These are phyloP conservation scores for Halcyon chelicuti DNA, from an alignment of 2,797 vertebrate species.

Conservation along the genomic window DNA sequence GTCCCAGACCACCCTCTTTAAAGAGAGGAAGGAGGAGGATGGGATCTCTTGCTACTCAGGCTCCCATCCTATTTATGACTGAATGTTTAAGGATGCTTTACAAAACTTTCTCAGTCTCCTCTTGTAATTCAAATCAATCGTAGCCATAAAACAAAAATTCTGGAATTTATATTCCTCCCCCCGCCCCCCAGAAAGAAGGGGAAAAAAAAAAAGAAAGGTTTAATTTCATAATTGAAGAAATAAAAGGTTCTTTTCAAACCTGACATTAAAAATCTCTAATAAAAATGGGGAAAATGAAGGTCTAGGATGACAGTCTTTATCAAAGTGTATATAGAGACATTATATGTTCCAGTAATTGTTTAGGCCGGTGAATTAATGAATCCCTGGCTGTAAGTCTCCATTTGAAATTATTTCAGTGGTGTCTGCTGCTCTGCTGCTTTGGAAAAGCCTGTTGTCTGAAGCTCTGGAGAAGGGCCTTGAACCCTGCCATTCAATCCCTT, in stretches of 20 bases:
- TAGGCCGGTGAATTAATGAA: conserved; percentile 88
- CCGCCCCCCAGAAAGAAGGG: neutral
- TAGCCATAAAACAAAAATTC: conserved; percentile 72
- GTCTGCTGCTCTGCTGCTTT: conserved; percentile 90
- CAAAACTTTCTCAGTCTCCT: conserved; percentile 57
- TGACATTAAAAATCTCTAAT: conserved; percentile 80
- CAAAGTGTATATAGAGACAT: conserved; percentile 87
- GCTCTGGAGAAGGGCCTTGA: conserved; percentile 96
- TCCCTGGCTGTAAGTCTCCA: conserved; percentile 88
- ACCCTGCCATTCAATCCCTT: conserved; percentile 98
- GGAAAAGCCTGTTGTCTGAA: conserved; percentile 98
- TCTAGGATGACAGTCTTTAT: conserved; percentile 83
- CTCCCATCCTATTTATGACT: conserved; percentile 44
- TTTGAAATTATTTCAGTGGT: conserved; percentile 96
- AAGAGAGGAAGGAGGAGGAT: conserved; percentile 45
- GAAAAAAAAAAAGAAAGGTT: conserved; percentile 41
- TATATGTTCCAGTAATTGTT: conserved; percentile 86
- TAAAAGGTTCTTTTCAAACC: conserved; percentile 74
- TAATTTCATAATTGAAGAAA: conserved; percentile 79
- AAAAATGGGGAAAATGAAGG: conserved; percentile 79
- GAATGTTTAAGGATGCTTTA: conserved; percentile 60
- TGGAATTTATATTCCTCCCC: conserved; percentile 48
- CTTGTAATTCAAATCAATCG: conserved; percentile 67
- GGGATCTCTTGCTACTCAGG: conserved; percentile 49
- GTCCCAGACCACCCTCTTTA: conserved; percentile 59